A percentile compares a stretch with the other conserved stretches of the same genome.
These are phyloP conservation scores for Drosophila grimshawi DNA, from an alignment of 1,140 invertebrate genomes.

Conservation along the genomic window DNA sequence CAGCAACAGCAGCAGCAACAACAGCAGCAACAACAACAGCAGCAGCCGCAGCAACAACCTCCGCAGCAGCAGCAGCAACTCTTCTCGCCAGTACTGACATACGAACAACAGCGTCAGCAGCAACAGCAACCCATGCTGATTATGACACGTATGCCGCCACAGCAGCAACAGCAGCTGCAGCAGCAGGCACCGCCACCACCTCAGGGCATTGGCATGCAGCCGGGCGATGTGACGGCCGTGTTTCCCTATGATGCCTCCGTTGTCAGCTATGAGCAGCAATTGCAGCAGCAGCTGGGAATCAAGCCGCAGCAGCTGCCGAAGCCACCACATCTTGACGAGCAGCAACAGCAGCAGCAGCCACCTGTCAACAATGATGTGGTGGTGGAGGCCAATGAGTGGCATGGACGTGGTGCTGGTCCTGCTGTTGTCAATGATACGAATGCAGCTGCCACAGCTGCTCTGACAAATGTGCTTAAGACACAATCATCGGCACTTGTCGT, in stretches of 20 bases:
- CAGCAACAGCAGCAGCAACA: conserved; percentile 64
- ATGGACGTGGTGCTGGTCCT: conserved; percentile 33
- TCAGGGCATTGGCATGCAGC: conserved; percentile 73
- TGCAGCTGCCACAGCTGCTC: conserved; percentile 70
- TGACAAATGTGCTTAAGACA: conserved; percentile 73
- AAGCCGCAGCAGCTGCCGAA: conserved; percentile 56
- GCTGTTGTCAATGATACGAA: conserved; percentile 53
- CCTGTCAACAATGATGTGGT: conserved; percentile 51
- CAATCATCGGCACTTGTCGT: conserved; percentile 32
- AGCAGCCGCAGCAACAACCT: conserved; percentile 2
- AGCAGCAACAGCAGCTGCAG: conserved; percentile 29
- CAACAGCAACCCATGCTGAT: conserved; percentile 68
- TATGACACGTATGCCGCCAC: conserved; percentile 58
- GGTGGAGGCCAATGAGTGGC: conserved; percentile 52
- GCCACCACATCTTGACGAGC: conserved; percentile 40
- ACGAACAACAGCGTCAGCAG: conserved; percentile 66
- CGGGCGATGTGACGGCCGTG: conserved; percentile 71
- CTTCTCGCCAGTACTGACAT: conserved; percentile 68
- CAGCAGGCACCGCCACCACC: conserved; percentile 45
- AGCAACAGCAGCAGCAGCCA: conserved; percentile 12
- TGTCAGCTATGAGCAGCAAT: conserved; percentile 73
- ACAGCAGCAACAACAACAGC: conserved; percentile 38
- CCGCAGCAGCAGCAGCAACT: conserved; percentile 58
- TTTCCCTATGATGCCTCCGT: conserved; percentile 64
- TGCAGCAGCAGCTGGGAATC: conserved; percentile 66